A percentile compares a stretch with the other conserved stretches of the same genome.
Evolutionary conservation across 2,113 vertebrate genomes (phyloP).

Genomic region (Pseudorasbora parva): DNA sequence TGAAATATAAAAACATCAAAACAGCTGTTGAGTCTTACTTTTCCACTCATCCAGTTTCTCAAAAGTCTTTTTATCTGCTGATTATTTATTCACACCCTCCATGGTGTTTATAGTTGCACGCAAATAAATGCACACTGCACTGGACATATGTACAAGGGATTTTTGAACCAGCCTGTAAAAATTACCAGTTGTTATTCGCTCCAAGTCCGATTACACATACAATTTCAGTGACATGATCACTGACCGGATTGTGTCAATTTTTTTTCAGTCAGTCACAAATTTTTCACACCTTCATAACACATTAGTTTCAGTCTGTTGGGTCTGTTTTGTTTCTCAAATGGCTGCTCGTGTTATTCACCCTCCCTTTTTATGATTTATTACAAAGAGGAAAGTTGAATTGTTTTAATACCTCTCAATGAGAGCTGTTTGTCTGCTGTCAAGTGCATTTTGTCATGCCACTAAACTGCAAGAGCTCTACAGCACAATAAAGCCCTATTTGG

Average conservation of each 20-base stretch:
- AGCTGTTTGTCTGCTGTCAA: neutral
- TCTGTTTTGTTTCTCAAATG: neutral
- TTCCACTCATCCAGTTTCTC: neutral
- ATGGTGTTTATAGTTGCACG: neutral
- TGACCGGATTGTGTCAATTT: neutral
- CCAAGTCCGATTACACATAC: neutral
- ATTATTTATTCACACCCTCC: slow-evolving; percentile 6
- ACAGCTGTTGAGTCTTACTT: neutral
- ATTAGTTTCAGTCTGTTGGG: slow-evolving; percentile 19
- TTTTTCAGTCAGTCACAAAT: neutral
- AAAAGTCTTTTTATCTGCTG: neutral
- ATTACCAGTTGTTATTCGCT: neutral
- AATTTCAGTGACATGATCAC: neutral
- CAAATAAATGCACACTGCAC: neutral
- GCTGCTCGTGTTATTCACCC: neutral
- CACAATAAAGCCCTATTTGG: neutral
- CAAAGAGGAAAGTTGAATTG: slow-evolving; percentile 3
- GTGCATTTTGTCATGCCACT: neutral
- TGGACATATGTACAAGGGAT: neutral
- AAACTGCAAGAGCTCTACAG: slow-evolving; percentile 19
- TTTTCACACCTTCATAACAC: neutral
- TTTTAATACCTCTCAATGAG: slow-evolving; percentile 2
- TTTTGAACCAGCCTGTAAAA: neutral
- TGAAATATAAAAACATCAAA: slow-evolving; percentile 4
- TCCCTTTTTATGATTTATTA: neutral